These are phyloP conservation scores for Lutraria rhynchaena DNA, from an alignment of 1,140 invertebrate genomes.

Conservation along the genomic window DNA sequence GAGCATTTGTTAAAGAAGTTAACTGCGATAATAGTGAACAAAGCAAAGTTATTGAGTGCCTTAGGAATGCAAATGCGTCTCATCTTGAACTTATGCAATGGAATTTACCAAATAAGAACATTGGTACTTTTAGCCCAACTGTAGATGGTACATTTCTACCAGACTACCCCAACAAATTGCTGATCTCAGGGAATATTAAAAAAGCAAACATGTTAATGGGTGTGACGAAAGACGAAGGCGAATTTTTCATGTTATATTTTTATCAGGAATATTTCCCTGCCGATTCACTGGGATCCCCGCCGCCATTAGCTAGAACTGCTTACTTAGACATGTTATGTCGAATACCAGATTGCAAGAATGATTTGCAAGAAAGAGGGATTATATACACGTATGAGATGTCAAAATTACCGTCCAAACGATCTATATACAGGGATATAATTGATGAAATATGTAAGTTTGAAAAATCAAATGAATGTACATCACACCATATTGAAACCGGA, in stretches of 20 bases:
- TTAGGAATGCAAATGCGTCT: conserved; percentile 87
- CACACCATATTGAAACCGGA: too few relatives aligned
- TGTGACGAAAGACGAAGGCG: conserved; percentile 92
- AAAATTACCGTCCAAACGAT: conserved; percentile 18
- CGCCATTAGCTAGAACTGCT: background rate
- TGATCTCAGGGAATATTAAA: conserved; percentile 93
- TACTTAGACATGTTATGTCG: background rate
- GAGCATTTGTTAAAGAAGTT: conserved; percentile 49
- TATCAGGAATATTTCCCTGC: conserved; percentile 38
- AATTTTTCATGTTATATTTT: conserved; percentile 70
- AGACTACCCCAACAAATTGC: conserved; percentile 89
- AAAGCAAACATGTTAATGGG: conserved; percentile 95
- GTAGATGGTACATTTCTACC: conserved; percentile 95
- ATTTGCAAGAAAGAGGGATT: conserved; percentile 33
- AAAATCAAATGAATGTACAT: conserved; percentile 22
- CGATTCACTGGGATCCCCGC: background rate
- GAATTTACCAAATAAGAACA: conserved; percentile 68
- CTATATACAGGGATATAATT: conserved; percentile 62
- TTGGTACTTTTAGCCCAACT: conserved; percentile 90
- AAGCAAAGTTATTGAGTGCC: conserved; percentile 89
- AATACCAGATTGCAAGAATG: conserved; percentile 9
- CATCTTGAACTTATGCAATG: conserved; percentile 92
- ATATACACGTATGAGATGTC: conserved; percentile 58
- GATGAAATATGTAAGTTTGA: conserved; percentile 66
- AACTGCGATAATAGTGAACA: conserved; percentile 67